Conservation (phyloP, 2,888 invertebrate genomes). For the Allophyes oxyacanthae region DNA sequence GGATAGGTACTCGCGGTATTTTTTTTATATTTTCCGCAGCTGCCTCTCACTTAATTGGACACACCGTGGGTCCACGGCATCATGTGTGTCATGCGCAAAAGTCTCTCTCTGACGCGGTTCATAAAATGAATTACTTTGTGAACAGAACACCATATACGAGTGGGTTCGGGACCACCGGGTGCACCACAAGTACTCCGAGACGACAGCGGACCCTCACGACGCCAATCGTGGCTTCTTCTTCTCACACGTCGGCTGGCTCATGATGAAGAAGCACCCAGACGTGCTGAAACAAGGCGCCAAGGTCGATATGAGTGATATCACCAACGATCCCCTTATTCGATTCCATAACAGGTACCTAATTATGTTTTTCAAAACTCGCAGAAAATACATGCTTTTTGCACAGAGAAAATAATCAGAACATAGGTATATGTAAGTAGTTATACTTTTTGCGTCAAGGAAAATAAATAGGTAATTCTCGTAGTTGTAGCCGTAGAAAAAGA, state of each 20-base stretch:
- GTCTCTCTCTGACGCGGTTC: background rate
- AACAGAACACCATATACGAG: constrained; percentile 91
- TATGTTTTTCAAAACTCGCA: too few species aligned
- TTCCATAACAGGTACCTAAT: constrained; percentile 95
- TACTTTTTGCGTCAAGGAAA: too few species aligned
- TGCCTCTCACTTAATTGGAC: too few species aligned
- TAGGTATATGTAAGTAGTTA: too few species aligned
- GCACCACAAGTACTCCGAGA: constrained; percentile 93
- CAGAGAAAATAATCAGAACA: too few species aligned
- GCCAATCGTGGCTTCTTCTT: constrained; percentile 96
- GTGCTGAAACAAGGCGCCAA: constrained; percentile 93
- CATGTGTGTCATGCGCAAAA: too few species aligned
- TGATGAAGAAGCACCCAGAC: constrained; percentile 96
- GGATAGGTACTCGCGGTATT: too few species aligned
- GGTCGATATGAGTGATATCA: constrained; percentile 95
- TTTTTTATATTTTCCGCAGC: too few species aligned
- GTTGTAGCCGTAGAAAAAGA: too few species aligned
- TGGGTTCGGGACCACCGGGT: constrained; percentile 94
- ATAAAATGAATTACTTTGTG: constrained; percentile 1
- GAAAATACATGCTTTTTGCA: too few species aligned
- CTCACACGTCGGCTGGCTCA: constrained; percentile 97
- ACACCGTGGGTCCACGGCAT: too few species aligned
- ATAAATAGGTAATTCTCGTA: too few species aligned
- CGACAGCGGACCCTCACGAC: constrained; percentile 95
- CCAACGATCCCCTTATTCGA: constrained; percentile 92